Base-by-base conservation (phyloP, 2,797 vertebrate species). In the Phaenicophaeus curvirostris region DNA sequence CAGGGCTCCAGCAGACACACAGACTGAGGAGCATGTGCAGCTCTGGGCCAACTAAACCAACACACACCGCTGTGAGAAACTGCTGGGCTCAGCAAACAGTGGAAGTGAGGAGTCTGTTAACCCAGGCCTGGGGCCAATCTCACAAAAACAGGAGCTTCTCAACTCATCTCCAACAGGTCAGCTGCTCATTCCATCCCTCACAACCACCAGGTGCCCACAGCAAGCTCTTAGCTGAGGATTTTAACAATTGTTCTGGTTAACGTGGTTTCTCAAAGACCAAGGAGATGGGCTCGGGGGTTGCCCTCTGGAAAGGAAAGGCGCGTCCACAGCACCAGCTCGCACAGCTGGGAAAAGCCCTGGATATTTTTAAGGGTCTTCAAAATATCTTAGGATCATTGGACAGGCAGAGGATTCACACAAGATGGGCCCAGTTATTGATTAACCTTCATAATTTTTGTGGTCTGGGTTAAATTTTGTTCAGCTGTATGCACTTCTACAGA, bases 71-170 rank as follows among this genome's bases (percentile, higher is more conserved):
- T 59, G 83, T 7, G 71, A 76, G 28, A 55, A 62, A 31, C 39
- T 33, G 78, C 1, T 44, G 81, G 53, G 73, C 61, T 19, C 0
- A 0, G 37, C 35, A 76, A 48, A 73, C 44, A 44, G 39, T 10
- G 30, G 35, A 50, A 82, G n/a, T 0, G 1, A 68, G 42, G 14
- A 25, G 31, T 24, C 68, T 33, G 50, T 66, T 39, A 80, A 74
- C 5, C 4, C 50, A 74, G 11, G 20, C 37, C 75, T 67, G 78
- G 14, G 59, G 78, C 28, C 59, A 89, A 89, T 44, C 30, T 30
- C 66, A 65, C 6, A 30, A 62, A 74, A 54, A 83, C 14, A 16
- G 54, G 4, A 72, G 62, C 66, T 83, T 80, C 72, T 74, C 31
- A 46, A 39, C n/a, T 53, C 20, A 11, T 3, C 11, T 61, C 76